Evolutionary conservation across 2,888 invertebrate species (phyloP).

Genomic region (Noctua comes): DNA sequence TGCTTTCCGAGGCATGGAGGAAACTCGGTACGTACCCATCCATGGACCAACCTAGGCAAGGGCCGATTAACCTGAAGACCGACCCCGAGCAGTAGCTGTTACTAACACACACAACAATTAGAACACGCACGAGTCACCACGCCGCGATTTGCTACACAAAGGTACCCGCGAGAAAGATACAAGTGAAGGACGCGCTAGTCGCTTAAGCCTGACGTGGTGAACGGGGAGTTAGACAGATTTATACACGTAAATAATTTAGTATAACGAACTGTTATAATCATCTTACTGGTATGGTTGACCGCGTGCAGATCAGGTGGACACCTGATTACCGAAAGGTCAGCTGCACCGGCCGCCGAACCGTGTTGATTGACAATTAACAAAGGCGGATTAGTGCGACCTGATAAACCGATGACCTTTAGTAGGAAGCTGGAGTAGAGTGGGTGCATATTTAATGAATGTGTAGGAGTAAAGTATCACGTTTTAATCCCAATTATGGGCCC

Average conservation of each 20-base stretch:
- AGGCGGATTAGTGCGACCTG: background rate
- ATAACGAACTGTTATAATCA: background rate
- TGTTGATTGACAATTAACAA: constrained; percentile 34
- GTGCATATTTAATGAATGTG: background rate
- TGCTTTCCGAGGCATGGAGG: background rate
- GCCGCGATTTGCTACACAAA: background rate
- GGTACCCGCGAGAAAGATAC: background rate
- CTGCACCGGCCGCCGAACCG: constrained; percentile 19
- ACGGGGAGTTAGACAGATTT: background rate
- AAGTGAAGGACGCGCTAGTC: background rate
- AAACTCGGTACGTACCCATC: background rate
- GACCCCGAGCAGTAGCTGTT: background rate
- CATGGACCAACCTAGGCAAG: background rate
- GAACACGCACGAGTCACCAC: background rate
- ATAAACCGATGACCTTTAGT: background rate
- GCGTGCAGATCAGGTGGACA: background rate
- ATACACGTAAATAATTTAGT: background rate
- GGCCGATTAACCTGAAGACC: background rate
- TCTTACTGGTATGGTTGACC: constrained; percentile 8
- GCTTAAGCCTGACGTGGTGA: background rate
- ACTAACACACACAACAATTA: background rate
- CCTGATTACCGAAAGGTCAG: constrained; percentile 24
- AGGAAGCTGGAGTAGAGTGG: background rate
- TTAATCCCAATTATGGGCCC: background rate
- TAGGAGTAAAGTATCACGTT: background rate